Conservation (phyloP, 2,888 invertebrate genomes). For the Saturnia pavonia region DNA sequence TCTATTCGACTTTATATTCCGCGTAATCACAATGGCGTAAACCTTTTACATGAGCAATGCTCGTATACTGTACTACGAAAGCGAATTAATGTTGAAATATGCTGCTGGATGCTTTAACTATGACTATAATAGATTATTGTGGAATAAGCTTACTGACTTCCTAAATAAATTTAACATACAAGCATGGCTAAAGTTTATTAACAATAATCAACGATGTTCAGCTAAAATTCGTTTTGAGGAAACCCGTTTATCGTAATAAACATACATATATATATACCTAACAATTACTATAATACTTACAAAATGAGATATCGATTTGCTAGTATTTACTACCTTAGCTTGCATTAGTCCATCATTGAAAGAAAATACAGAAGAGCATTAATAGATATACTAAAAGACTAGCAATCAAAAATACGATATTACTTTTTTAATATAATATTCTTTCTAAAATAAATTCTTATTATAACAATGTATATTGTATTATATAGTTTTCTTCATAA, state of each 20-base stretch:
- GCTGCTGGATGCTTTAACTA: conserved; percentile 21
- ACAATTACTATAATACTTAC: too few relatives aligned
- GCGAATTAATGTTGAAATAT: conserved; percentile 20
- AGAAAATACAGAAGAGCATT: too few relatives aligned
- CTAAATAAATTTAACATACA: neutral
- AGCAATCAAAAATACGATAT: too few relatives aligned
- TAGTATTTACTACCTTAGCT: too few relatives aligned
- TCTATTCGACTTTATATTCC: neutral
- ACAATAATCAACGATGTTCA: neutral
- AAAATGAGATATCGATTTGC: too few relatives aligned
- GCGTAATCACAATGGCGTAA: conserved; percentile 13
- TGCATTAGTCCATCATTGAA: too few relatives aligned
- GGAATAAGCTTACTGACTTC: conserved; percentile 1
- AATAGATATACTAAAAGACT: too few relatives aligned
- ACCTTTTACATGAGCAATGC: conserved; percentile 5
- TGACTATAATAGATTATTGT: conserved; percentile 19
- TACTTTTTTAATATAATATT: neutral
- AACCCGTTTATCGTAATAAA: neutral
- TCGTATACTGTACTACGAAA: neutral
- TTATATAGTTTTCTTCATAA: neutral
- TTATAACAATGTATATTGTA: neutral
- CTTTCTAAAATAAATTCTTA: neutral
- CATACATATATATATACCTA: too few relatives aligned
- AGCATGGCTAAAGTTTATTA: neutral
- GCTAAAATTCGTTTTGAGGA: neutral